Conservation (phyloP, 2,797 vertebrate genomes). For the Hydrocynus forskahlii region DNA sequence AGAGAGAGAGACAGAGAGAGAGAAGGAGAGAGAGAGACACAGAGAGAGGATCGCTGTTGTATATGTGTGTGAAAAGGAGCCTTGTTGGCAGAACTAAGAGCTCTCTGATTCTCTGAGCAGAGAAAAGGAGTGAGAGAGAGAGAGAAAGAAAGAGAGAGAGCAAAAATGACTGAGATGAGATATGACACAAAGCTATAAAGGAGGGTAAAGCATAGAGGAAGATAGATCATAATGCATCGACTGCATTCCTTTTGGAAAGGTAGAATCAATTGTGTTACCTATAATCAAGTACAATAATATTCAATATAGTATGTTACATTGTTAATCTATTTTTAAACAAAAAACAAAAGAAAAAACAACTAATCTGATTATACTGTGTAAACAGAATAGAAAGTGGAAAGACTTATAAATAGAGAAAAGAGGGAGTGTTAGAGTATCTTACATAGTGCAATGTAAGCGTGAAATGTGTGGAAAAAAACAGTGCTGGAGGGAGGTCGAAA, state of each 20-base stretch:
- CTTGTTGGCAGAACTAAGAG: conserved; percentile 67
- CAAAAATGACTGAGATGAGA: conserved; percentile 6
- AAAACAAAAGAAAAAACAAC: too few relatives aligned
- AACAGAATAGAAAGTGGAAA: neutral
- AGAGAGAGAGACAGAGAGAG: conserved; percentile 11
- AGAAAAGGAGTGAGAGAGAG: conserved; percentile 29
- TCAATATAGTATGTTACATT: too few relatives aligned
- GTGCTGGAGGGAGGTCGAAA: neutral
- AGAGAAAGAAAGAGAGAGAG: conserved; percentile 28
- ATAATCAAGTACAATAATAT: too few relatives aligned
- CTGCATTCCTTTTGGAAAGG: neutral
- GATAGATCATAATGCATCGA: neutral
- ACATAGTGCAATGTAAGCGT: neutral
- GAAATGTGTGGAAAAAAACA: neutral
- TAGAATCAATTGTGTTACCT: neutral
- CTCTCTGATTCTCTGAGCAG: conserved; percentile 52
- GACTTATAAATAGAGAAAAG: neutral
- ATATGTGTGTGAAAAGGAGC: conserved; percentile 62
- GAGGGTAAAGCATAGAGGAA: neutral
- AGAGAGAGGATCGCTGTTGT: conserved; percentile 4
- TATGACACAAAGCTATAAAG: neutral
- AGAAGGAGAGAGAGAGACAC: neutral
- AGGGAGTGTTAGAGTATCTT: neutral
- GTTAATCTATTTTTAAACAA: too few relatives aligned
- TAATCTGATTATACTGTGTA: too few relatives aligned